phyloP scores from a whole-genome alignment of 2,113 vertebrate genomes.

The Microcebus lehilahytsara region DNA sequence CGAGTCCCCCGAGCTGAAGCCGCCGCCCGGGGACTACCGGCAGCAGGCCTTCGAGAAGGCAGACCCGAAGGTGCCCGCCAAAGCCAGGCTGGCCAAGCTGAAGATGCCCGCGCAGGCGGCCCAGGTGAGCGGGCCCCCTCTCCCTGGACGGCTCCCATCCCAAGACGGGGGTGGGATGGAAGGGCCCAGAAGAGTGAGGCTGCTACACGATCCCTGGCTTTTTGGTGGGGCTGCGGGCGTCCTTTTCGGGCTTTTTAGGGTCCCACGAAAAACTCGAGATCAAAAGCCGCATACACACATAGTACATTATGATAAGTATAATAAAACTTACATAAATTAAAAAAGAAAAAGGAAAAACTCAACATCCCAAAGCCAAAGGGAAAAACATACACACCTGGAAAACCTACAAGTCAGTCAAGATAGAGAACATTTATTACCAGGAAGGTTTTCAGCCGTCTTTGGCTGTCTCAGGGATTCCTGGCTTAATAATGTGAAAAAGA shows the following conservation, averaged over 20 bases:
- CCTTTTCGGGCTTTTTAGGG: not conserved
- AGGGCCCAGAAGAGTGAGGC: rapidly evolving
- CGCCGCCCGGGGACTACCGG: slow-evolving; percentile 83
- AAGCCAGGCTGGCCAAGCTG: slow-evolving; percentile 85
- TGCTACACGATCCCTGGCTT: rapidly evolving
- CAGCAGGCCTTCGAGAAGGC: slow-evolving; percentile 83
- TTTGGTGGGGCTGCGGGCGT: not conserved
- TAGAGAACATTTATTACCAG: not conserved
- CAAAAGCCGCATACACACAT: too few relatives aligned
- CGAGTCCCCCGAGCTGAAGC: slow-evolving; percentile 92
- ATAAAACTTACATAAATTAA: too few relatives aligned
- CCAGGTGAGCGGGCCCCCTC: slow-evolving; percentile 87
- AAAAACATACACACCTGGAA: not conserved
- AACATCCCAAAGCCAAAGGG: not conserved
- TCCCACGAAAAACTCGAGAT: not conserved
- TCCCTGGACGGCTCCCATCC: not conserved
- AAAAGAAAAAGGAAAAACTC: not conserved
- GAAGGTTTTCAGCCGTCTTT: slow-evolving; percentile 12
- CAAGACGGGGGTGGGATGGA: not conserved
- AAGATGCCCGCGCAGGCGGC: slow-evolving; percentile 85
- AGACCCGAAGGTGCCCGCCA: slow-evolving; percentile 84
- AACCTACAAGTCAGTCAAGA: not conserved
- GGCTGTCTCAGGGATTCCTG: not conserved
- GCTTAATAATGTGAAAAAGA: not conserved
- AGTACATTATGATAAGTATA: too few relatives aligned